Evolutionary conservation across 35 echinoderm and acorn worm genomes (phyloP).

Genomic region (Chiridota heheva): DNA sequence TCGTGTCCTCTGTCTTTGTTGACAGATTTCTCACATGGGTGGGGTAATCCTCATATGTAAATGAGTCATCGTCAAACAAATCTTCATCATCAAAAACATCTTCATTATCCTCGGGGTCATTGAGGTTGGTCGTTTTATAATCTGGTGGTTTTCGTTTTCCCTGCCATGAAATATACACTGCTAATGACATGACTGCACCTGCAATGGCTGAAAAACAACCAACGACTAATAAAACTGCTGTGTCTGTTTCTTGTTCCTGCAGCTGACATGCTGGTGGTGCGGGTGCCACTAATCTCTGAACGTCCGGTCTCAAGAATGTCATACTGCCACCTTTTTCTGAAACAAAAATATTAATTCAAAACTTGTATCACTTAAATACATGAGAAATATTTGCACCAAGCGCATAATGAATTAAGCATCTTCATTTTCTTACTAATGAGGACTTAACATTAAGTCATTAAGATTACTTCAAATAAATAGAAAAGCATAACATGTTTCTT

Average conservation of each 20-base stretch:
- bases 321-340: slow-evolving; percentile 22
- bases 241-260: slow-evolving; percentile 23
- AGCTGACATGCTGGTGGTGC: neutral
- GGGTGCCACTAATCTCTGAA: slow-evolving; percentile 26
- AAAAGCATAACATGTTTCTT: too few species aligned
- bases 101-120: slow-evolving; percentile 28
- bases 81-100: slow-evolving; percentile 39
- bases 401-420: too few species aligned
- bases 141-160: neutral
- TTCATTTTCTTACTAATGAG: too few species aligned
- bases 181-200: slow-evolving; percentile 34
- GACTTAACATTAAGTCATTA: too few species aligned
- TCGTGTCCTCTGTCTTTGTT: too few species aligned
- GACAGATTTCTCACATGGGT: slow-evolving; percentile 38
- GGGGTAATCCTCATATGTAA: slow-evolving; percentile 19
- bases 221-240: slow-evolving; percentile 25
- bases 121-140: neutral
- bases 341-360: neutral
- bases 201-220: slow-evolving; percentile 32
- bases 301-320: slow-evolving; percentile 23
- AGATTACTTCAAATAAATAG: too few species aligned
- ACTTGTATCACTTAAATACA: too few species aligned
- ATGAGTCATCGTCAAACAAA: slow-evolving; percentile 33
- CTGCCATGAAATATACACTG: slow-evolving; percentile 38
- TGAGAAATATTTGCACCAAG: too few species aligned